Percentiles rank a stretch among this genome's conserved stretches.
These are phyloP conservation scores for Ardeotis arabs DNA, from an alignment of 2,113 vertebrate genomes.

Conservation along the genomic window DNA sequence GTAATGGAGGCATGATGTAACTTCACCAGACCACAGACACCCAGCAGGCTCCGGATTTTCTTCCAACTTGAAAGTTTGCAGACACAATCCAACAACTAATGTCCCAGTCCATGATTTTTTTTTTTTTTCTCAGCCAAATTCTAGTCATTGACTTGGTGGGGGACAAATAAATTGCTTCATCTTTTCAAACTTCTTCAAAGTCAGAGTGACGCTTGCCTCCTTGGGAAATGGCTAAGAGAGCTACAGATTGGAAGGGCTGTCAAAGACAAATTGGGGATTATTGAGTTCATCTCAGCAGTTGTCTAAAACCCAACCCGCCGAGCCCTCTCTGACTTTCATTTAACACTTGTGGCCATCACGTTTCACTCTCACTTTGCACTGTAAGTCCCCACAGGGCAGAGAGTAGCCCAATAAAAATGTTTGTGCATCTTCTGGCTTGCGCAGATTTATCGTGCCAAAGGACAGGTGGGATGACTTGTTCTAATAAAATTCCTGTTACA, in stretches of 20 bases:
- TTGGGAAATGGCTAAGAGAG: not conserved
- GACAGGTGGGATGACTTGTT: not conserved
- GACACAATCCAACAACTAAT: not conserved
- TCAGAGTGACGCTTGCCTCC: not conserved
- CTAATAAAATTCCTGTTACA: not conserved
- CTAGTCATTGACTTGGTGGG: not conserved
- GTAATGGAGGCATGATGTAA: not conserved
- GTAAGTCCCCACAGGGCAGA: not conserved
- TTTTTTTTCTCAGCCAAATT: not conserved
- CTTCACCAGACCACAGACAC: not conserved
- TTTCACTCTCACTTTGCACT: not conserved
- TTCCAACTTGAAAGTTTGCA: not conserved
- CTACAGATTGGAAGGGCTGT: not conserved
- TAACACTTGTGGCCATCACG: not conserved
- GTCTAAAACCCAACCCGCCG: fast-evolving
- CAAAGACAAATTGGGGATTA: not conserved
- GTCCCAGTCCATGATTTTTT: not conserved
- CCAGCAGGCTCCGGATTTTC: not conserved
- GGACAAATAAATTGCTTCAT: not conserved
- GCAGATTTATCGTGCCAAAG: not conserved
- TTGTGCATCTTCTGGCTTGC: not conserved
- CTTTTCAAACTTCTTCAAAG: not conserved
- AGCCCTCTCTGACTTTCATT: not conserved
- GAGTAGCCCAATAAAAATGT: fast-evolving
- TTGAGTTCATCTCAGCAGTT: not conserved